Evolutionary conservation across 2,113 vertebrate species (phyloP).

Genomic region (Dicaeum eximium): DNA sequence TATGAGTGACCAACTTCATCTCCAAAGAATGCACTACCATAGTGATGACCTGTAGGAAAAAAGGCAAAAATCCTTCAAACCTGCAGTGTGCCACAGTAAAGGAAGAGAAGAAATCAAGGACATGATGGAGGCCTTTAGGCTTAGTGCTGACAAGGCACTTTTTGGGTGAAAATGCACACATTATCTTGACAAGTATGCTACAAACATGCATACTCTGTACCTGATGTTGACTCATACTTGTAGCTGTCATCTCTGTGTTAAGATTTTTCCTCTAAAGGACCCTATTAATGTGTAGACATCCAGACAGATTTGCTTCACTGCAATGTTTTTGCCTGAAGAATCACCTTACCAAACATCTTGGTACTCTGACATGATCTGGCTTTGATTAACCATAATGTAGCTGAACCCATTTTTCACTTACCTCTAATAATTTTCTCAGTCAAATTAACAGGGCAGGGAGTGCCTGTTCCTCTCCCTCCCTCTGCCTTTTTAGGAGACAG

Average conservation of each 20-base stretch:
- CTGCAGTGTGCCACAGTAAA: background rate
- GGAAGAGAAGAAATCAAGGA: background rate
- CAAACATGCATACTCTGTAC: background rate
- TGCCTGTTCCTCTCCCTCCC: background rate
- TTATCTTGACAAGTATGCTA: background rate
- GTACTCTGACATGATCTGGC: background rate
- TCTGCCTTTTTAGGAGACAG: background rate
- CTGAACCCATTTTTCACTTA: background rate
- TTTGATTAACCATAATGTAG: background rate
- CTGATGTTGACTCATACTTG: background rate
- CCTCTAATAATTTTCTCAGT: background rate
- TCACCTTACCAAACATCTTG: background rate
- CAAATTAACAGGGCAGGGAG: background rate
- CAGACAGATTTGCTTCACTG: background rate
- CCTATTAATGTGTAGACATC: background rate
- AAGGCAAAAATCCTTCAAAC: background rate
- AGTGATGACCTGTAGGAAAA: background rate
- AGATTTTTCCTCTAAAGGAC: background rate
- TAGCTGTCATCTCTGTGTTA: background rate
- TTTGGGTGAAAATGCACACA: background rate
- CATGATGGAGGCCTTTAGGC: background rate
- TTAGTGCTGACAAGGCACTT: background rate
- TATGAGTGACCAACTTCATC: accelerated
- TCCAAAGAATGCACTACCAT: background rate
- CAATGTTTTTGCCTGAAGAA: background rate